phyloP scores from a whole-genome alignment of 1,140 invertebrate species.

The Steinernema feltiae region DNA sequence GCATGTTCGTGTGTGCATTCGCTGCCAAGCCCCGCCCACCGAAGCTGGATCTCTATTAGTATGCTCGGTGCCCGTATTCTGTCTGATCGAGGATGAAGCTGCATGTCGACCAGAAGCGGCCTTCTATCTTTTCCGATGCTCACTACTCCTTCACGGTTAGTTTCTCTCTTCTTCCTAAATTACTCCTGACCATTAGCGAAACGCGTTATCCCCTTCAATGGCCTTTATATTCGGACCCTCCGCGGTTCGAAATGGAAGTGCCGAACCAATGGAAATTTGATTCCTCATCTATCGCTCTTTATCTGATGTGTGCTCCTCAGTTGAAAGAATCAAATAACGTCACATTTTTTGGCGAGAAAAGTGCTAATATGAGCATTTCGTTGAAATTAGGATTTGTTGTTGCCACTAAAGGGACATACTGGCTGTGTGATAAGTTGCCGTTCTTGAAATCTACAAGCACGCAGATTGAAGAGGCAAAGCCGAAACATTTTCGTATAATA shows the following conservation, averaged over 20 bases:
- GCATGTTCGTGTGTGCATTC: slow-evolving; percentile 13
- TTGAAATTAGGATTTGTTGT: background rate
- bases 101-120: background rate
- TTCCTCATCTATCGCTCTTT: background rate
- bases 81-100: slow-evolving; percentile 13
- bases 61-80: slow-evolving; percentile 3
- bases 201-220: background rate
- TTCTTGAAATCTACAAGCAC: too few relatives aligned
- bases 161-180: background rate
- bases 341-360: background rate
- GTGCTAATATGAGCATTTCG: background rate
- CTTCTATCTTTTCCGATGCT: slow-evolving; percentile 5
- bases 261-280: background rate
- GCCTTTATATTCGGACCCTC: background rate
- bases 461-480: too few relatives aligned
- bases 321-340: background rate
- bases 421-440: too few relatives aligned
- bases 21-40: slow-evolving; percentile 1
- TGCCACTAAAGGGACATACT: background rate
- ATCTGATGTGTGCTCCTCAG: background rate
- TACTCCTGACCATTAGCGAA: background rate
- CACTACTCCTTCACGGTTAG: slow-evolving; percentile 5
- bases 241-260: background rate
- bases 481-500: background rate
- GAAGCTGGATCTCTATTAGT: slow-evolving; percentile 11